Conservation (phyloP, 2,888 invertebrate species). For the Lochmaea crataegi region DNA sequence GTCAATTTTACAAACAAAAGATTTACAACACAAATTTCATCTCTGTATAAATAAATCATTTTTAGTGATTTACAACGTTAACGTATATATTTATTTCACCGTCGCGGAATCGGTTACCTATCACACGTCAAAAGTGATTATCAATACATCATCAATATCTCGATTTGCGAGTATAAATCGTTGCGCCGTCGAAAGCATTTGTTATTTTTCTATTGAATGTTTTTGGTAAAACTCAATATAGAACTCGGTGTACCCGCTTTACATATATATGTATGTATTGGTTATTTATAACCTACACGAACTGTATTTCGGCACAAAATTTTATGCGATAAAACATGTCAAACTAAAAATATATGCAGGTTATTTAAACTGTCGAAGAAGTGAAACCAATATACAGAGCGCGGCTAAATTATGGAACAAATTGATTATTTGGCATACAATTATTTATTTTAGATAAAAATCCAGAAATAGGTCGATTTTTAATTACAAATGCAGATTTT, state of each 20-base stretch:
- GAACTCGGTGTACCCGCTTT: background rate
- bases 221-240: background rate
- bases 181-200: conserved; percentile 5
- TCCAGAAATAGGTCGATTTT: no score
- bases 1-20: no score
- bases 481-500: no score
- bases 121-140: conserved; percentile 16
- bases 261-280: background rate
- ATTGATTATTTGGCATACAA: no score
- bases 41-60: no score
- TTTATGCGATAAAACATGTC: background rate
- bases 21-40: no score
- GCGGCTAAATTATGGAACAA: no score
- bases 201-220: conserved; percentile 8
- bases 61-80: no score
- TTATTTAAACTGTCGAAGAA: background rate
- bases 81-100: no score
- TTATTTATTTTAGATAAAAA: no score
- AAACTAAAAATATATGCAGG: background rate
- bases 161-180: background rate
- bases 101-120: conserved; percentile 6
- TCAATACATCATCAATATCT: conserved; percentile 17
- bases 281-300: conserved; percentile 10
- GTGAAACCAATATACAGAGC: no score
- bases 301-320: background rate